Percentiles rank a stretch among this genome's conserved stretches.
These are phyloP conservation scores for Hirtodrosophila cameraria DNA, from an alignment of 2,888 invertebrate genomes.

Conservation along the genomic window DNA sequence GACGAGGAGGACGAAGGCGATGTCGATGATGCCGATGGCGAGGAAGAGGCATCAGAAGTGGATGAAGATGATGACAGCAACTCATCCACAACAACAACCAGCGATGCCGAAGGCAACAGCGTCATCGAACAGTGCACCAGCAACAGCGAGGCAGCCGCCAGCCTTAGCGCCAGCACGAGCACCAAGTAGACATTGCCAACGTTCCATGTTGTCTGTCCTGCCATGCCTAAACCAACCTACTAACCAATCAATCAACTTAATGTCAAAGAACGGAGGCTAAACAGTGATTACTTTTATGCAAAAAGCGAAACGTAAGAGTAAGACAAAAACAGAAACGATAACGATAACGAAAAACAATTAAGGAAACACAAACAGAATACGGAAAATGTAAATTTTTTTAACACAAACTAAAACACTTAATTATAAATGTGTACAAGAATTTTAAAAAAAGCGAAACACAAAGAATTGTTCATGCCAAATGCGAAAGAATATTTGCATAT, in stretches of 20 bases:
- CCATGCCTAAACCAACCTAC: slow-evolving; percentile 46
- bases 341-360: slow-evolving; percentile 30
- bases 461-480: slow-evolving; percentile 67
- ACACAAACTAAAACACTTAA: slow-evolving; percentile 42
- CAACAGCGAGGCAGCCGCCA: slow-evolving; percentile 63
- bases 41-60: slow-evolving; percentile 56
- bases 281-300: slow-evolving; percentile 73
- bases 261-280: slow-evolving; percentile 77
- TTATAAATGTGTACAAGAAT: slow-evolving; percentile 59
- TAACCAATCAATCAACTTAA: slow-evolving; percentile 64
- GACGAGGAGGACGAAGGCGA: slow-evolving; percentile 59
- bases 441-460: slow-evolving; percentile 58
- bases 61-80: slow-evolving; percentile 57
- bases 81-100: slow-evolving; percentile 70
- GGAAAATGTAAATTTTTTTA: slow-evolving; percentile 45
- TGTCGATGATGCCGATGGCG: slow-evolving; percentile 58
- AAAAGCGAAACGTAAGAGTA: slow-evolving; percentile 34
- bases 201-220: slow-evolving; percentile 44
- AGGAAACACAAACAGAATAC: slow-evolving; percentile 20
- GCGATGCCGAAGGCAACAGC: slow-evolving; percentile 78
- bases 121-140: slow-evolving; percentile 78
- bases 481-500: slow-evolving; percentile 56
- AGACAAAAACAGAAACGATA: slow-evolving; percentile 38
- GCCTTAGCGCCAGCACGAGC: slow-evolving; percentile 48
- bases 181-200: slow-evolving; percentile 42